These are phyloP conservation scores for Apeltes quadracus DNA, from an alignment of 2,113 vertebrate genomes.

Conservation along the genomic window DNA sequence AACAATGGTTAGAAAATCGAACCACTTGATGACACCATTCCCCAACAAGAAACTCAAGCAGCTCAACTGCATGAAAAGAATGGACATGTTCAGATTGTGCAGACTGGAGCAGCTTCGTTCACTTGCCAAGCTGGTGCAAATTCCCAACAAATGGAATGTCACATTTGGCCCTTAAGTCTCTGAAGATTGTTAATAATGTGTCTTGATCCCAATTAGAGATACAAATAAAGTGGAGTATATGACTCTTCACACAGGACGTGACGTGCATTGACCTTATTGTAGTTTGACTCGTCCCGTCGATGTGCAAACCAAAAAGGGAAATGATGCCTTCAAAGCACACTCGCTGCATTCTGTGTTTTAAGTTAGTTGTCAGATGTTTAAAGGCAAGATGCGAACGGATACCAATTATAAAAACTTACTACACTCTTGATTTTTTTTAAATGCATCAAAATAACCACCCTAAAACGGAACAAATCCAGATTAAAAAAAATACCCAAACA, in stretches of 20 bases:
- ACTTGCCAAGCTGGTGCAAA: constrained; percentile 11
- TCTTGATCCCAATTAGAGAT: not conserved
- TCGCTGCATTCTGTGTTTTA: not conserved
- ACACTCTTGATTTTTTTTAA: constrained; percentile 3
- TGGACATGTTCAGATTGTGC: not conserved
- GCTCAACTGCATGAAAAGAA: not conserved
- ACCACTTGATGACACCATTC: constrained; percentile 37
- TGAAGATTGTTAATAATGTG: not conserved
- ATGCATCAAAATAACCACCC: constrained; percentile 19
- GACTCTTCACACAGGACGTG: not conserved
- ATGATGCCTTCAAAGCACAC: not conserved
- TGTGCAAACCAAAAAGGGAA: not conserved
- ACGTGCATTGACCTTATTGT: not conserved
- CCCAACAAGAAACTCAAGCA: constrained; percentile 22
- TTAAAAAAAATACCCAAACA: constrained; percentile 20
- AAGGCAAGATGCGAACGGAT: not conserved
- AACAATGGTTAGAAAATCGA: constrained; percentile 20
- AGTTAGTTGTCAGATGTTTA: not conserved
- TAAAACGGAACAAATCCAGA: not conserved
- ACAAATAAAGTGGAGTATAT: not conserved
- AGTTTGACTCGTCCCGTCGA: not conserved
- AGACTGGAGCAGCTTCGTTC: not conserved
- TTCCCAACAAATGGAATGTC: constrained; percentile 1
- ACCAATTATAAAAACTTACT: not conserved
- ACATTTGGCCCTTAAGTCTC: not conserved